Conservation (phyloP, 2,888 invertebrate genomes). For the Phengaris alcon region DNA sequence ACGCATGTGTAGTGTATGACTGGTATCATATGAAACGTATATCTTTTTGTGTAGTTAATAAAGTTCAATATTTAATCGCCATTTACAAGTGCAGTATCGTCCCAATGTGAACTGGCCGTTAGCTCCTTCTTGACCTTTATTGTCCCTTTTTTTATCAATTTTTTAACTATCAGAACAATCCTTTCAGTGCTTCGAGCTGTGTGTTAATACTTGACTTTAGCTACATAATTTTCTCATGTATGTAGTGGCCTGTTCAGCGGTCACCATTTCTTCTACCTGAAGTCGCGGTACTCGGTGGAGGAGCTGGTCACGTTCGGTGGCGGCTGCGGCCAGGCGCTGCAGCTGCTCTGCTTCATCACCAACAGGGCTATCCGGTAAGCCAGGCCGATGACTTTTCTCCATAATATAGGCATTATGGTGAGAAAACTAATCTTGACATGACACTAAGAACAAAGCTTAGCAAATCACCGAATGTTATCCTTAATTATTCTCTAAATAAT, state of each 20-base stretch:
- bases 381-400: background rate
- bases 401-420: background rate
- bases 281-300: conserved; percentile 68
- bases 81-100: no score
- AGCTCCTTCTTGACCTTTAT: no score
- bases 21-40: no score
- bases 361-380: conserved; percentile 79
- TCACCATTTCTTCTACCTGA: conserved; percentile 80
- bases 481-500: background rate
- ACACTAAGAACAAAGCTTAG: background rate
- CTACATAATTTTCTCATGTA: no score
- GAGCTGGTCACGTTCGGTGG: conserved; percentile 69
- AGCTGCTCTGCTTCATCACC: conserved; percentile 73
- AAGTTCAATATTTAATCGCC: no score
- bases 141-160: no score
- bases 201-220: no score
- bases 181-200: no score
- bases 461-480: background rate
- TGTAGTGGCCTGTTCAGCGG: conserved; percentile 80
- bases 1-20: no score
- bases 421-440: background rate
- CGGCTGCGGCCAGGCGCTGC: conserved; percentile 68
- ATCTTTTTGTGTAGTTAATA: no score
- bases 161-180: no score
- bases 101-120: no score